Evolutionary conservation across 2,113 vertebrate genomes (phyloP).

Genomic region (Cygnus atratus): DNA sequence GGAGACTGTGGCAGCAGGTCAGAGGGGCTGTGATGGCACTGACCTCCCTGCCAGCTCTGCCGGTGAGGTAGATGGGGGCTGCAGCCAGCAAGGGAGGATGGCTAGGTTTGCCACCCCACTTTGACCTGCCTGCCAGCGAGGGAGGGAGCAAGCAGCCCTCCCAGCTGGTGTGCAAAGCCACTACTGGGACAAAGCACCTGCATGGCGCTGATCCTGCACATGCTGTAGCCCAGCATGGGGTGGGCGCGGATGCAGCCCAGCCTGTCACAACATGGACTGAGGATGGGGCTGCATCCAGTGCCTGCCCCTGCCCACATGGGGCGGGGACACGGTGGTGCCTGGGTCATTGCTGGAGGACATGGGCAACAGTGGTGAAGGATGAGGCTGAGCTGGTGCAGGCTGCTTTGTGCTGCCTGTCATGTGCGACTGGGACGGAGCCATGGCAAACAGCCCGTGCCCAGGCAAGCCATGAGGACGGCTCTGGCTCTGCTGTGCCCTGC

Average conservation of each 20-base stretch:
- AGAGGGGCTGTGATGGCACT: background rate
- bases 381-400: background rate
- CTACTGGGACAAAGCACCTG: too few species aligned
- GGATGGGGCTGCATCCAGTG: too few species aligned
- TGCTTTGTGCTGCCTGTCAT: background rate
- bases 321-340: background rate
- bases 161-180: background rate
- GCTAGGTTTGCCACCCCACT: background rate
- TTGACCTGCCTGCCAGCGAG: background rate
- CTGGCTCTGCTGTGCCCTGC: rapidly evolving
- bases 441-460: background rate
- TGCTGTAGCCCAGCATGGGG: background rate
- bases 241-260: background rate
- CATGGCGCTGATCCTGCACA: background rate
- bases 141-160: background rate
- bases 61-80: background rate
- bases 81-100: too few species aligned
- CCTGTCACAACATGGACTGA: too few species aligned
- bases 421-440: background rate
- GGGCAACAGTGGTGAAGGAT: background rate
- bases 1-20: background rate
- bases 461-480: background rate
- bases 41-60: background rate
- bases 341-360: background rate
- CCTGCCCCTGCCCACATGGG: background rate